Base-by-base conservation (phyloP, 2,113 vertebrate species). In the Puntigrus tetrazona region DNA sequence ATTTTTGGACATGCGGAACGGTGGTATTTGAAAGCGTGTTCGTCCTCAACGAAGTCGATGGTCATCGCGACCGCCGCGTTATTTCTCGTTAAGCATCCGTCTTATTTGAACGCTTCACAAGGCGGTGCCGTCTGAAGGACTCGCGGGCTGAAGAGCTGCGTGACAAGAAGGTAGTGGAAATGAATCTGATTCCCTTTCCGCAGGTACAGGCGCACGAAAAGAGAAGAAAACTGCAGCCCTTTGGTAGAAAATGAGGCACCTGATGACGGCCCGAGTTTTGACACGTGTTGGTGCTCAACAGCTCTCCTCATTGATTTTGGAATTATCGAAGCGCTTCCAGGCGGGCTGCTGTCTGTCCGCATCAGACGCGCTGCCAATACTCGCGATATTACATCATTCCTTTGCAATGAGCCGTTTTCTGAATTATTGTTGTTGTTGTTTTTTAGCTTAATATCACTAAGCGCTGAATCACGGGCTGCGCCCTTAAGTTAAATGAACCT, bases 191-290 rank as follows among this genome's bases (percentile, higher is more conserved):
- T 95, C 92, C 50, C n/a, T 47, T 18, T n/a, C n/a, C 20, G 70
- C 41, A 38, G 20, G 5, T 73, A 18, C 9, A 69, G 57, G 41
- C 72, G 47, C 47, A 22, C 16, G 63, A 89, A 84, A 86, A 83
- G 52, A 59, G 20, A 69, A 45, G 43, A 45, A 91, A 93, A 94
- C 92, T 93, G 94, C 93, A 95, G 94, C 95, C 96, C 95, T 96
- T 96, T 94, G 94, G 94, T 95, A n/a, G 93, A 94, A 94, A 96
- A 96, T 97, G 94, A 96, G 97, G 95, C 96, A 97, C 95, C 95
- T 97, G 97, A 97, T 95, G 96, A 96, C 95, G 97, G 96, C n/a
- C n/a, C 94, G 96, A 96, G 95, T 96, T 95, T 97, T 96, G 95
- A n/a, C n/a, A n/a, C 95, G 95, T 93, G 95, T 97, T 99, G 98